A percentile compares a stretch with the other conserved stretches of the same genome.
Evolutionary conservation across 2,888 invertebrate genomes (phyloP).

Genomic region (Azorinus chamasolen): DNA sequence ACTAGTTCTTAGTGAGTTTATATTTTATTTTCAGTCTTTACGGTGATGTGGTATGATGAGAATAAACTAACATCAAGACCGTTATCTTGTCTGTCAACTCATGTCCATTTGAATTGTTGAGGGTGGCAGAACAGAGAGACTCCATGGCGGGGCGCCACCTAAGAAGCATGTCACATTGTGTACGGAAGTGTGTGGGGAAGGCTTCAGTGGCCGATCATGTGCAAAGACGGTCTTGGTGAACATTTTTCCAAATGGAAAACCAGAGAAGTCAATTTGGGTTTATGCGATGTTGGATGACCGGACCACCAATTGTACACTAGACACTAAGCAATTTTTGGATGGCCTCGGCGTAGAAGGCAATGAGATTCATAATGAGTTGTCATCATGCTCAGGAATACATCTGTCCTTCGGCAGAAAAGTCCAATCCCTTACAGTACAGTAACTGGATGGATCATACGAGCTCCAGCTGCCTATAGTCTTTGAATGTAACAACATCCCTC

Average conservation of each 20-base stretch:
- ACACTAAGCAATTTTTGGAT: not conserved
- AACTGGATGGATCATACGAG: slow-evolving; percentile 18
- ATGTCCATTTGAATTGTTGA: too few species aligned
- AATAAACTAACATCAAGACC: too few species aligned
- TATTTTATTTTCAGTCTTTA: too few species aligned
- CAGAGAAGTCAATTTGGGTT: slow-evolving; percentile 6
- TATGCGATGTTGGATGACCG: slow-evolving; percentile 62
- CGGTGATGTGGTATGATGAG: too few species aligned
- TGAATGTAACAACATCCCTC: slow-evolving; percentile 56
- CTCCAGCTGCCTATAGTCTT: slow-evolving; percentile 44
- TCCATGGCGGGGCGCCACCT: not conserved
- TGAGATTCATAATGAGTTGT: slow-evolving; percentile 4
- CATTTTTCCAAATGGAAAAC: slow-evolving; percentile 34
- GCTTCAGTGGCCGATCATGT: slow-evolving; percentile 35
- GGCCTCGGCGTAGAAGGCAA: not conserved
- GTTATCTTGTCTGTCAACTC: too few species aligned
- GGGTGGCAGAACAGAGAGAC: too few species aligned
- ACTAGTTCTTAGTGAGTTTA: too few species aligned
- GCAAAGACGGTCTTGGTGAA: slow-evolving; percentile 46
- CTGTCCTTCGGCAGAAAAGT: slow-evolving; percentile 20
- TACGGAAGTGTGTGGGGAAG: slow-evolving; percentile 2
- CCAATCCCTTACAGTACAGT: slow-evolving; percentile 25
- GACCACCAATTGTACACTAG: slow-evolving; percentile 48
- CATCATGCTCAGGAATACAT: slow-evolving; percentile 16
- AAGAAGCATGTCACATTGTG: too few species aligned